These are phyloP conservation scores for Microcebus murinus DNA, from an alignment of 2,113 vertebrate genomes.

Conservation along the genomic window DNA sequence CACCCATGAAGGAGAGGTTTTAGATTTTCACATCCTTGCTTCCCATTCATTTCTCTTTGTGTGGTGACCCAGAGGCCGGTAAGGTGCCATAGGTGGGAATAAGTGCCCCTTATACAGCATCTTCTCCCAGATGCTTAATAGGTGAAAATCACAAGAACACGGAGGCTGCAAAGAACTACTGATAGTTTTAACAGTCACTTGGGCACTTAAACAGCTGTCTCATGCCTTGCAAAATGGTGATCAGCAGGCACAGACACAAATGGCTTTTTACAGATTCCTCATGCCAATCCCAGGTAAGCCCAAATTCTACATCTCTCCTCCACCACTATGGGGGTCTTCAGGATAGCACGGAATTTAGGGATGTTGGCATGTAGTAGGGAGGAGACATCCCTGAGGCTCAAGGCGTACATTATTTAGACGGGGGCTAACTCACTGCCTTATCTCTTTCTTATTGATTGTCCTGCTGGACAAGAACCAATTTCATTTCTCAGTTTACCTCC, in stretches of 20 bases:
- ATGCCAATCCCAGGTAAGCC: not conserved
- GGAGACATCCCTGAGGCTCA: not conserved
- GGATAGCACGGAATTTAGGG: not conserved
- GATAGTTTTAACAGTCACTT: not conserved
- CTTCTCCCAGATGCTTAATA: conserved; percentile 50
- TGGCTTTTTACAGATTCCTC: not conserved
- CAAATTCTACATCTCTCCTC: not conserved
- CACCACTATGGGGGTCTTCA: not conserved
- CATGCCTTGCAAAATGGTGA: not conserved
- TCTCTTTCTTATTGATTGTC: not conserved
- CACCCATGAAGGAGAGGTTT: not conserved
- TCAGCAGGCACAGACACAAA: not conserved
- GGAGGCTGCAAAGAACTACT: not conserved
- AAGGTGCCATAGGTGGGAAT: not conserved
- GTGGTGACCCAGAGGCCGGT: not conserved
- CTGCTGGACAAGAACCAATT: not conserved
- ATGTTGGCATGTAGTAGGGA: not conserved
- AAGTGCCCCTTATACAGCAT: not conserved
- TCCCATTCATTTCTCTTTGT: not conserved
- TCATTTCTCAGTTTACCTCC: not conserved
- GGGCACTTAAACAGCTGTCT: not conserved
- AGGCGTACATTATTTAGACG: not conserved
- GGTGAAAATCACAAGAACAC: not conserved
- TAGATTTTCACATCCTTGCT: not conserved
- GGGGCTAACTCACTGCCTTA: not conserved